A percentile compares a stretch with the other conserved stretches of the same genome.
Conservation (phyloP, 2,113 vertebrate species). For the Plecturocebus donacophilus region DNA sequence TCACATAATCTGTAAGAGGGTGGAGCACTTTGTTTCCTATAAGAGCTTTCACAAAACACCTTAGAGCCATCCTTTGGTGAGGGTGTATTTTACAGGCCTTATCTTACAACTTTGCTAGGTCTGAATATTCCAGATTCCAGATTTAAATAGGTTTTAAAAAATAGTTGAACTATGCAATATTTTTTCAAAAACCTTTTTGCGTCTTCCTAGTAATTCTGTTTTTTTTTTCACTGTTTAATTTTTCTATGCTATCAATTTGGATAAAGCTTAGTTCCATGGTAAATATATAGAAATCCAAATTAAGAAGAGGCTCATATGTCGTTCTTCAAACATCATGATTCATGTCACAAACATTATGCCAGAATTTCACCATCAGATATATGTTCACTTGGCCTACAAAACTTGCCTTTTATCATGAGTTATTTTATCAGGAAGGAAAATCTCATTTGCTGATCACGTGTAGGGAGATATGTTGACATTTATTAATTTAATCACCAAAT, state of each 20-base stretch:
- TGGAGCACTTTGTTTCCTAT: background rate
- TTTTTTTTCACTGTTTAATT: background rate
- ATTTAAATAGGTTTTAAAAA: background rate
- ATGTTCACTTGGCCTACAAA: fast-evolving
- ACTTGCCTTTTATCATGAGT: background rate
- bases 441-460: background rate
- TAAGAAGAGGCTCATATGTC: background rate
- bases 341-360: fast-evolving
- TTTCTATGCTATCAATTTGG: background rate
- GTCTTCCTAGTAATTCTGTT: background rate
- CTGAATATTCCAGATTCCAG: background rate
- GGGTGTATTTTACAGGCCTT: slow-evolving; percentile 62
- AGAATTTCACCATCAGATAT: background rate
- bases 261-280: background rate
- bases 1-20: slow-evolving; percentile 36
- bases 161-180: fast-evolving
- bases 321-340: background rate
- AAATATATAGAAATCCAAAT: background rate
- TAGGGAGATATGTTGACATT: background rate
- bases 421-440: background rate
- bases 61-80: slow-evolving; percentile 77
- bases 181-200: background rate
- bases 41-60: slow-evolving; percentile 58
- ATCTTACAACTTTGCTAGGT: background rate
- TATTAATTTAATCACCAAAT: background rate